phyloP scores from a whole-genome alignment of 2,888 invertebrate genomes.

The Cancer borealis region DNA sequence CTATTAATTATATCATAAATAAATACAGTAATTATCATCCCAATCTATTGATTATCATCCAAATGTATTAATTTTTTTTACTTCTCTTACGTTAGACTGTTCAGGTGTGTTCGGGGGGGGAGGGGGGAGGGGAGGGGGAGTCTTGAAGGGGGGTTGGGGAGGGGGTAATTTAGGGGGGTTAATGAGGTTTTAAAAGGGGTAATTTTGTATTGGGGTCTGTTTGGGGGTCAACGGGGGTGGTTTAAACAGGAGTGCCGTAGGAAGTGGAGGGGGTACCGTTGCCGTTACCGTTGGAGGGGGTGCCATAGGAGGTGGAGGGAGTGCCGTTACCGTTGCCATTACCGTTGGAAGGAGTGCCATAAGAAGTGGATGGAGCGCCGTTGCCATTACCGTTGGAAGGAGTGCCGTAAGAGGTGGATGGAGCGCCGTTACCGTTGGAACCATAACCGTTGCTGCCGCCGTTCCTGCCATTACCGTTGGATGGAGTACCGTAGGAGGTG shows the following conservation, averaged over 20 bases:
- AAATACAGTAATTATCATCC: too few relatives aligned
- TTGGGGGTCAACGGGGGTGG: background rate
- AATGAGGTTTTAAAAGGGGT: background rate
- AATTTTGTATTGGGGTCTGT: background rate
- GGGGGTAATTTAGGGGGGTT: background rate
- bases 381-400: slow-evolving; percentile 6
- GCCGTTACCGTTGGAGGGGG: slow-evolving; percentile 41
- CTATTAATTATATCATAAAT: too few relatives aligned
- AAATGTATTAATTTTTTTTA: too few relatives aligned
- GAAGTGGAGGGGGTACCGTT: slow-evolving; percentile 29
- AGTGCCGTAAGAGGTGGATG: background rate
- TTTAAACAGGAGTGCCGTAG: slow-evolving; percentile 31
- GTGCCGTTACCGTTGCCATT: background rate
- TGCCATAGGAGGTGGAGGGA: slow-evolving; percentile 41
- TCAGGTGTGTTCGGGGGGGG: background rate
- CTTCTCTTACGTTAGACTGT: too few relatives aligned
- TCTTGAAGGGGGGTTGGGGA: background rate
- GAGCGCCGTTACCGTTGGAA: background rate
- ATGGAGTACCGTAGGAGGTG: slow-evolving; percentile 29
- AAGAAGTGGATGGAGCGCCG: slow-evolving; percentile 24
- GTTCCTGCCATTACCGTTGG: slow-evolving; percentile 43
- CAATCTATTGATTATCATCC: too few relatives aligned
- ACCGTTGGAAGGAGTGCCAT: background rate
- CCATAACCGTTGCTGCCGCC: background rate
- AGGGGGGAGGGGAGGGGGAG: background rate